Percentiles rank a stretch among this genome's conserved stretches.
These are phyloP conservation scores for Catharus ustulatus DNA, from an alignment of 2,797 vertebrate species.

Conservation along the genomic window DNA sequence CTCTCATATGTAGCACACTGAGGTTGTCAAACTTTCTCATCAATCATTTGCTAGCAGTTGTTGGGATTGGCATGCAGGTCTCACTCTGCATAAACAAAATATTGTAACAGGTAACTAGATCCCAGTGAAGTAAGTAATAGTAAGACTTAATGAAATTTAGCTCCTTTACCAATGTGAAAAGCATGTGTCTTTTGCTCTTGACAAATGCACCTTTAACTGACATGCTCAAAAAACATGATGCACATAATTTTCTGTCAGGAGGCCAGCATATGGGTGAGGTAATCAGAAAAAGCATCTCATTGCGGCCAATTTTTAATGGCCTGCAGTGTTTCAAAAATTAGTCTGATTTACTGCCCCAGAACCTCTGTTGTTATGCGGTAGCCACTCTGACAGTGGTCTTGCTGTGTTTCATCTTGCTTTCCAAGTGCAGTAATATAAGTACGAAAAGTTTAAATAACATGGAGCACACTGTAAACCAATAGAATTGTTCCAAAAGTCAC, in stretches of 20 bases:
- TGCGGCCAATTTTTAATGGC: neutral
- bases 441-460: neutral
- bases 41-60: neutral
- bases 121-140: neutral
- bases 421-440: neutral
- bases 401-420: neutral
- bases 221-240: neutral
- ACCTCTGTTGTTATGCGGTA: neutral
- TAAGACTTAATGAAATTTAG: neutral
- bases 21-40: neutral
- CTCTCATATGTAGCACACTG: neutral
- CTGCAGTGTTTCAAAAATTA: neutral
- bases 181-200: neutral
- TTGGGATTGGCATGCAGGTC: neutral
- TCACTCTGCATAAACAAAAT: neutral
- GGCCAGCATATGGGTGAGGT: neutral
- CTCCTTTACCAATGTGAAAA: neutral
- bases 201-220: neutral
- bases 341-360: neutral
- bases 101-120: neutral
- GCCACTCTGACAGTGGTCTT: neutral
- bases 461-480: neutral
- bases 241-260: neutral
- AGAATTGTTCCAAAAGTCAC: neutral
- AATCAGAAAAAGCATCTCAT: neutral